Conservation (phyloP, 2,888 invertebrate species). For the Cinara cedri region DNA sequence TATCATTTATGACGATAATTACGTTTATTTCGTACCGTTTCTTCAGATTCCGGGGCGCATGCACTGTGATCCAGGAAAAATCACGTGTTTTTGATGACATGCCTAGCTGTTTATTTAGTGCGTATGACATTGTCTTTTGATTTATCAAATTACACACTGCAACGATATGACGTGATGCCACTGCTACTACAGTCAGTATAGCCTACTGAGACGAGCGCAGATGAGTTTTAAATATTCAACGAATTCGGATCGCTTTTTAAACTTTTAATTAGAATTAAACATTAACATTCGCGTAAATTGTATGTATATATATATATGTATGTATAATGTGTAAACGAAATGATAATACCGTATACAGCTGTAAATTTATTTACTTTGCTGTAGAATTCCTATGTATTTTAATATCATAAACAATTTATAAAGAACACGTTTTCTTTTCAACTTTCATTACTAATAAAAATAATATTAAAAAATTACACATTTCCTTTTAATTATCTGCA, state of each 20-base stretch:
- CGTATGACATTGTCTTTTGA: too few species aligned
- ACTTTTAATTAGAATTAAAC: slow-evolving; percentile 30
- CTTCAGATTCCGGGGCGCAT: too few species aligned
- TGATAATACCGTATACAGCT: background rate
- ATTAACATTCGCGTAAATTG: background rate
- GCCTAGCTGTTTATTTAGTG: too few species aligned
- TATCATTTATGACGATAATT: too few species aligned
- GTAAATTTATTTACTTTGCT: slow-evolving; percentile 40
- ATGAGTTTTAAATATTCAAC: too few species aligned
- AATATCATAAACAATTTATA: slow-evolving; percentile 7
- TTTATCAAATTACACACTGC: too few species aligned
- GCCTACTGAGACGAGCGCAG: too few species aligned
- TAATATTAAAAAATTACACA: slow-evolving; percentile 42
- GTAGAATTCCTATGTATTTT: background rate
- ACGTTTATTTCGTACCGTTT: too few species aligned
- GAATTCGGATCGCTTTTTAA: background rate
- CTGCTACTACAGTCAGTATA: too few species aligned
- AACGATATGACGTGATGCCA: too few species aligned
- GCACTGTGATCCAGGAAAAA: too few species aligned
- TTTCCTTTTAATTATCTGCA: slow-evolving; percentile 42
- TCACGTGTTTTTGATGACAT: too few species aligned
- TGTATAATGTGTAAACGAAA: slow-evolving; percentile 12
- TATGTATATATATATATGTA: background rate
- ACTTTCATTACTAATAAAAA: slow-evolving; percentile 45
- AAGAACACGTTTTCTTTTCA: slow-evolving; percentile 43